These are phyloP conservation scores for Brachionus rotundiformis DNA, from an alignment of 1,140 invertebrate genomes.

Conservation along the genomic window DNA sequence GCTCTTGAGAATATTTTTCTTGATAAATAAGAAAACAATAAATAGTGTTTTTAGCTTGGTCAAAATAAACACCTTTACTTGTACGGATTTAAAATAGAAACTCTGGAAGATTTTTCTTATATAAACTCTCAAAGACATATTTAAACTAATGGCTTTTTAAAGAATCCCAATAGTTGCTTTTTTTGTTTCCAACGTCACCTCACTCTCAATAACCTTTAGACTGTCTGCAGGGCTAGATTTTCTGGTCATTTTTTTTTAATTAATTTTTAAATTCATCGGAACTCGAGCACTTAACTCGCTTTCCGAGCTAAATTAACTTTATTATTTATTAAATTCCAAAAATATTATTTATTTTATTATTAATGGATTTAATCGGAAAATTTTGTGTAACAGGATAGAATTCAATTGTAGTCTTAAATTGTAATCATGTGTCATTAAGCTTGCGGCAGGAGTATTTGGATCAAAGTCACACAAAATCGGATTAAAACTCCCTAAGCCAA, in stretches of 20 bases:
- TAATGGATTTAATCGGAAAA: background rate
- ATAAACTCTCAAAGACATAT: slow-evolving; percentile 10
- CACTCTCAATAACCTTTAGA: background rate
- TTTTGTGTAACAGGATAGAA: background rate
- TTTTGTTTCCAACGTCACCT: background rate
- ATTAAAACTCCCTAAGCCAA: background rate
- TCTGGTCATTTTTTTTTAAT: background rate
- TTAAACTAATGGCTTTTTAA: background rate
- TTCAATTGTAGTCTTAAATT: background rate
- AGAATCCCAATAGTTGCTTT: background rate
- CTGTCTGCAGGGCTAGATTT: background rate
- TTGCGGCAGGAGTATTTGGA: background rate
- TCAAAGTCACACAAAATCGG: slow-evolving; percentile 8
- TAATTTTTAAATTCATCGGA: background rate
- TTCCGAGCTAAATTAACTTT: background rate
- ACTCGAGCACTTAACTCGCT: background rate
- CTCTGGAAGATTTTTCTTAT: slow-evolving; percentile 9
- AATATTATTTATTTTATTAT: background rate
- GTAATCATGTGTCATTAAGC: background rate
- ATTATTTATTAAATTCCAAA: background rate
- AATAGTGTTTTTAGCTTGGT: slow-evolving; percentile 9
- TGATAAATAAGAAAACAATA: background rate
- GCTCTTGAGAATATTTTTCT: background rate
- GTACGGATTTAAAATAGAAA: background rate
- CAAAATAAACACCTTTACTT: slow-evolving; percentile 19